Evolutionary conservation across 2,797 vertebrate genomes (phyloP), one percentile per base, ranked within the genome.

Genomic region (Vireo griseus): DNA sequence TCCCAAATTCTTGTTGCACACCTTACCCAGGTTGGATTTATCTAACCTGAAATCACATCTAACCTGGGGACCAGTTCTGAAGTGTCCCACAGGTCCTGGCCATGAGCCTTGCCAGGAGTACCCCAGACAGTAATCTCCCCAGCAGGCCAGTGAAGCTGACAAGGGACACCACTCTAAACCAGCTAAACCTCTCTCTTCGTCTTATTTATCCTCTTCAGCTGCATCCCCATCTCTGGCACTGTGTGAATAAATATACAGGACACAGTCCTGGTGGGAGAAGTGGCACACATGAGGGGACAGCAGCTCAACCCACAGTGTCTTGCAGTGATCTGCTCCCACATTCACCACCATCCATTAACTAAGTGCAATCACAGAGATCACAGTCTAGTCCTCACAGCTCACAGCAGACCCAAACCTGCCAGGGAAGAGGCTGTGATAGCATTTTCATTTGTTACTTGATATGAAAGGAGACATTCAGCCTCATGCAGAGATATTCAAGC

Each of bases 111-210:
- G 22, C 39, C 65, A 89, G 33, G 45, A 86, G 50, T 1, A 16
- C 26, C 35, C 14, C 0, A 0, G 40, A n/a, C 5, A 58, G 7
- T 2, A 14, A 50, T 48, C 7, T 58, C 29, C 42, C 33, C 77
- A 45, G 26, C 48, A 35, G 16, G 15, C 42, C 62, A 35, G 3
- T 5, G 29, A 33, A 58, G 39, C 42, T 74, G 26, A n/a, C 47
- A 21, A 18, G 11, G 20, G 24, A 67, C 29, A 65, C 11, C 39
- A 37, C 42, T n/a, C 40, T 10, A 52, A 90, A 82, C 3, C 21
- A 87, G 65, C 33, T 24, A 24, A 85, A 40, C 19, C 48, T 51
- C 57, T 52, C 10, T 18, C 9, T 33, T 13, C 11, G 2, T 14
- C 77, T 48, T 11, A 18, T 14, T 65, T 21, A 40, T 25, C 5